Evolutionary conservation across 2,113 vertebrate genomes (phyloP), one percentile per base, ranked within the genome.

Genomic region (Melospiza georgiana): DNA sequence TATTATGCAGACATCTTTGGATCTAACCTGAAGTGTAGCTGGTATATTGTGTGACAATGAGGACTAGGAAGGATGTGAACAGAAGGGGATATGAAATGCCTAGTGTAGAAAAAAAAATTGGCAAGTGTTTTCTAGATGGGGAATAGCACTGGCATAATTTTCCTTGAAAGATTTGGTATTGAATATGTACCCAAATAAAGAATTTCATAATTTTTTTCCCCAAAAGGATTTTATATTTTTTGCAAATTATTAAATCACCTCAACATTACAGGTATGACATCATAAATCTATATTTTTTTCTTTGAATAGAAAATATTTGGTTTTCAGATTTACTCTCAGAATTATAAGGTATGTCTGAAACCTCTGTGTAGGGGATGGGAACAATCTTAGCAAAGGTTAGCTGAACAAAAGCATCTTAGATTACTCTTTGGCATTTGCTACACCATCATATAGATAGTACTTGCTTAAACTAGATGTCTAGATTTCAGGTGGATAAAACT

Each of bases 251-350:
- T 71, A 24, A 24, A 43, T 30, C 23, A 48, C 10, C 5, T 72
- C 18, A 71, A 6, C 6, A 27, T 49, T 62, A 77, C 9, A 51
- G 7, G 15, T 39, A 43, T 37, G 15, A 55, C 37, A 71, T 46
- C 25, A 66, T 22, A 59, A 71, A 48, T 52, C 25, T 74, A 22
- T 37, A 16, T 49, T 41, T 51, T 51, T 39, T 0, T 24, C 11
- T 62, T 52, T 72, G 19, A 92, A 62, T 18, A 74, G 1, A 5
- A 58, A 27, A 58, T 65, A 30, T 14, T 94, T 62, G 6, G 44
- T 66, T 0, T 0, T 24, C 6, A 15, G 3, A 31, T 54, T n/a
- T 27, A 49, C 9, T 54, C 31, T 49, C 43, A 78, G 19, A 66
- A 62, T 39, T 20, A 37, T n/a, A 12, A 79, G 35, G 4, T 8